Evolutionary conservation across 92 coral and sea anemone genomes (phyloP).

Genomic region (Actinostola sp.): DNA sequence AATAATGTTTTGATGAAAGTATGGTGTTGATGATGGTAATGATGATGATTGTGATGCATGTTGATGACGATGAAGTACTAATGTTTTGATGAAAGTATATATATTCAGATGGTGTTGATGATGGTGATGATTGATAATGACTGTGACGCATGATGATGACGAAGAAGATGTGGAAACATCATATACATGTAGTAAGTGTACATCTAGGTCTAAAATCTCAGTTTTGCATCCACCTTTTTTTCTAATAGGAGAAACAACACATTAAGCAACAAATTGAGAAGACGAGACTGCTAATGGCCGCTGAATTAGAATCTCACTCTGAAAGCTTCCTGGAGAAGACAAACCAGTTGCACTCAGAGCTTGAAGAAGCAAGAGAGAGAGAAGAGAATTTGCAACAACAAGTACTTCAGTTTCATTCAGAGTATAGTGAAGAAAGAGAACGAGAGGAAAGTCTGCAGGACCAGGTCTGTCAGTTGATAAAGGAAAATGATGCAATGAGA

Average conservation of each 20-base stretch:
- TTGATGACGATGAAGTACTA: too few relatives aligned
- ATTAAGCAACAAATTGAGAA: conserved; percentile 32
- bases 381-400: conserved; percentile 36
- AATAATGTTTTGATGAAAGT: too few relatives aligned
- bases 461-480: conserved; percentile 37
- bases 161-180: too few relatives aligned
- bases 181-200: too few relatives aligned
- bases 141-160: too few relatives aligned
- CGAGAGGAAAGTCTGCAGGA: conserved; percentile 36
- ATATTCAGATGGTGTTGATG: too few relatives aligned
- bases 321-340: conserved; percentile 31
- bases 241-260: conserved; percentile 12
- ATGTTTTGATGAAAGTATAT: too few relatives aligned
- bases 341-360: conserved; percentile 40
- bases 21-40: too few relatives aligned
- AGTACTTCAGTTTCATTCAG: conserved; percentile 16
- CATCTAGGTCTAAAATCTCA: too few relatives aligned
- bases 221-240: too few relatives aligned
- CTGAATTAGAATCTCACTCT: conserved; percentile 31
- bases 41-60: too few relatives aligned
- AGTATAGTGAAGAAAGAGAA: conserved; percentile 24
- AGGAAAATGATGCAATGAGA: conserved; percentile 40
- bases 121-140: too few relatives aligned
- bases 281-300: conserved; percentile 24
- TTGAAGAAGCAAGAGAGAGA: conserved; percentile 28